Evolutionary conservation across 2,888 invertebrate genomes (phyloP).

Genomic region (Suillia variegata): DNA sequence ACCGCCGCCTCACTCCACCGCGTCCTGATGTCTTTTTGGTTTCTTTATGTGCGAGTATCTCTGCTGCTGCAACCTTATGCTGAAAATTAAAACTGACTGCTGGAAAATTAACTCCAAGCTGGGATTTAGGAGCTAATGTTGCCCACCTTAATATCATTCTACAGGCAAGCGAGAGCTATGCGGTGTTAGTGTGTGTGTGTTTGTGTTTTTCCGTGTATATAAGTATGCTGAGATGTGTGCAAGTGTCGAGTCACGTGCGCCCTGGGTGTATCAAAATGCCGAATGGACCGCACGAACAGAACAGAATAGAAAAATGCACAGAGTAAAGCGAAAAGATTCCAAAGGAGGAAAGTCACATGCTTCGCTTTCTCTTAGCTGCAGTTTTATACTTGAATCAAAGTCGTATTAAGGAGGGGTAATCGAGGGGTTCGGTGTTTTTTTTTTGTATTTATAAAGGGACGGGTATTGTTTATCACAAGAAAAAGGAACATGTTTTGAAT

Average conservation of each 20-base stretch:
- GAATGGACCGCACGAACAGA: slow-evolving; percentile 22
- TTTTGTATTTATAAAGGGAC: too few species aligned
- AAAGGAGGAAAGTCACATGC: not conserved
- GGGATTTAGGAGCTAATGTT: slow-evolving; percentile 35
- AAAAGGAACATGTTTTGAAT: too few species aligned
- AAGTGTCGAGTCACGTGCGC: slow-evolving; percentile 11
- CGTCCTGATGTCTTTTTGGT: too few species aligned
- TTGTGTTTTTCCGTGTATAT: slow-evolving; percentile 5
- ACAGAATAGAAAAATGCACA: slow-evolving; percentile 1
- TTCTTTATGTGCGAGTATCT: too few species aligned
- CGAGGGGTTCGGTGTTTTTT: too few species aligned
- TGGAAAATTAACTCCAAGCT: slow-evolving; percentile 48
- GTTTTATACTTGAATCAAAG: too few species aligned
- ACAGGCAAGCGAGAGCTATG: not conserved
- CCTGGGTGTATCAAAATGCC: slow-evolving; percentile 19
- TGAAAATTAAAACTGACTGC: slow-evolving; percentile 48
- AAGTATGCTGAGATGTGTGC: slow-evolving; percentile 13
- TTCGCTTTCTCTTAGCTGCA: too few species aligned
- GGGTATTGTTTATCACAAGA: too few species aligned
- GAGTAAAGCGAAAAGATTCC: not conserved
- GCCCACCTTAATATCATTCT: slow-evolving; percentile 37
- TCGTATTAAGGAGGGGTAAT: too few species aligned
- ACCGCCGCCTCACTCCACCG: too few species aligned
- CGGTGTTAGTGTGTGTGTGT: not conserved
- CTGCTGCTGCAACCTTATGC: too few species aligned